These are phyloP conservation scores for Manacus vitellinus DNA, from an alignment of 2,113 vertebrate species.

Conservation along the genomic window DNA sequence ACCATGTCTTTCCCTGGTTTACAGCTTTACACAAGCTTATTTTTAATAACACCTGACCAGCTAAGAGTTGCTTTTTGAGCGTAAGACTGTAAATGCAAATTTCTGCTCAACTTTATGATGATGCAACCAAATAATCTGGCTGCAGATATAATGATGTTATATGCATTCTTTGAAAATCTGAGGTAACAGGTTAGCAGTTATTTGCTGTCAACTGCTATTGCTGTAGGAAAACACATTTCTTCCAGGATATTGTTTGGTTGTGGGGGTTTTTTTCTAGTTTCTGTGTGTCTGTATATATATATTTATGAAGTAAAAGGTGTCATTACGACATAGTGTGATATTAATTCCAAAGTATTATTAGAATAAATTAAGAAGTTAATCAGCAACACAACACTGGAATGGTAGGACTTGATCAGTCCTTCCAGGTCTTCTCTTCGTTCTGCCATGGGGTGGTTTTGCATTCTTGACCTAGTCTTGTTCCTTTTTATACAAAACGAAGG, in stretches of 20 bases:
- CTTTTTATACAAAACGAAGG: not conserved
- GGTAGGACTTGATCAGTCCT: not conserved
- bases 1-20: not conserved
- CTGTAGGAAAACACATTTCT: not conserved
- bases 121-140: not conserved
- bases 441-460: not conserved
- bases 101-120: not conserved
- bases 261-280: not conserved
- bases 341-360: not conserved
- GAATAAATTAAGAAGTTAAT: not conserved
- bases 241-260: not conserved
- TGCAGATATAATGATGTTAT: not conserved
- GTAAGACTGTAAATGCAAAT: not conserved
- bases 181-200: not conserved
- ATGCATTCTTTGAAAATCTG: not conserved
- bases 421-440: not conserved
- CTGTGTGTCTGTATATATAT: not conserved
- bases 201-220: not conserved
- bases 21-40: not conserved
- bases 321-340: not conserved
- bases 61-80: not conserved
- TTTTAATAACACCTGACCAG: not conserved
- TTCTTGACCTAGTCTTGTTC: not conserved
- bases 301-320: not conserved
- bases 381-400: not conserved